phyloP scores from a whole-genome alignment of 2,113 vertebrate genomes.

The Mystacornis crossleyi region DNA sequence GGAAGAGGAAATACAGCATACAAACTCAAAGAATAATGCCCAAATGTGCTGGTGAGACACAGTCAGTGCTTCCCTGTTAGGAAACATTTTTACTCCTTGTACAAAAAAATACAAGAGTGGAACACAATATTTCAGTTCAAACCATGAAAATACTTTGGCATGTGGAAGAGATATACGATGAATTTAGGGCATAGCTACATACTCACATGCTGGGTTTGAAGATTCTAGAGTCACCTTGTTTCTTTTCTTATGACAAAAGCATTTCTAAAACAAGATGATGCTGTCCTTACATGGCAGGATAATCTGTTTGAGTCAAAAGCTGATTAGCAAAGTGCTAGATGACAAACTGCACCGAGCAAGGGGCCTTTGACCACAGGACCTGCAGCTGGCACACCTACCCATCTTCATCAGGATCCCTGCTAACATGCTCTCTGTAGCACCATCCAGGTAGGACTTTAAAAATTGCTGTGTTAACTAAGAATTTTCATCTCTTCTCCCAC shows the following conservation, averaged over 20 bases:
- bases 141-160: not conserved
- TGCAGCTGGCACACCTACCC: not conserved
- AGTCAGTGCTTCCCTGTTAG: not conserved
- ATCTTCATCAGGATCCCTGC: not conserved
- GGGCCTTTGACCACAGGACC: not conserved
- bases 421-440: not conserved
- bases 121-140: not conserved
- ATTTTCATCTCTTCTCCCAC: not conserved
- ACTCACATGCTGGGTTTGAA: not conserved
- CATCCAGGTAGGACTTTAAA: not conserved
- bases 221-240: not conserved
- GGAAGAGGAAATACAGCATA: constrained; percentile 26
- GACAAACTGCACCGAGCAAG: not conserved
- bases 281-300: not conserved
- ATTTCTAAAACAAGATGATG: not conserved
- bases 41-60: not conserved
- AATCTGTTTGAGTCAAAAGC: constrained; percentile 11
- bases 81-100: not conserved
- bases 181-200: not conserved
- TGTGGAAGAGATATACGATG: not conserved
- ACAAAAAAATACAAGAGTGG: not conserved
- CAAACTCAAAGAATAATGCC: not conserved
- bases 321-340: not conserved
- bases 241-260: not conserved
- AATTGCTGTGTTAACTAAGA: not conserved